phyloP scores from a whole-genome alignment of 1,140 invertebrate genomes.

The Atta colombica region DNA sequence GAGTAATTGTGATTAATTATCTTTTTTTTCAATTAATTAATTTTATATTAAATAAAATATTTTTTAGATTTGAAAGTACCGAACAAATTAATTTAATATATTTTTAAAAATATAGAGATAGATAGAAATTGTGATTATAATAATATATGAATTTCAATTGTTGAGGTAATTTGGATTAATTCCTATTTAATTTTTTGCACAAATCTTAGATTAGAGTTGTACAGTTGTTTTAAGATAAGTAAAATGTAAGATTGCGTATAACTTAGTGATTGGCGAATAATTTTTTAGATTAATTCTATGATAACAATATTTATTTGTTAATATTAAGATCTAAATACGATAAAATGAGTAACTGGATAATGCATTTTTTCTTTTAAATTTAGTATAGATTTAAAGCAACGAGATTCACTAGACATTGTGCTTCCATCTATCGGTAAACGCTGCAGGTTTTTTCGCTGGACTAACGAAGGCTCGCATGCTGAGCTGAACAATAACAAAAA shows the following conservation, averaged over 20 bases:
- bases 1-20: background rate
- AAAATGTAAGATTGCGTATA: background rate
- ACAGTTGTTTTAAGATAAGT: background rate
- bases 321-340: background rate
- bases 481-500: background rate
- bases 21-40: background rate
- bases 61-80: background rate
- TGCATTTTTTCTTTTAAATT: background rate
- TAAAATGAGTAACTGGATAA: background rate
- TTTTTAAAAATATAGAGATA: background rate
- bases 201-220: background rate
- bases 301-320: background rate
- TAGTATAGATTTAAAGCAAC: background rate
- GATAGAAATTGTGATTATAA: background rate
- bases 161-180: background rate
- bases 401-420: conserved; percentile 68
- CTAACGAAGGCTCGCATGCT: background rate
- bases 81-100: background rate
- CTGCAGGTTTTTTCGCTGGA: conserved; percentile 61
- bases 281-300: background rate
- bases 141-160: background rate
- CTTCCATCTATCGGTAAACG: conserved; percentile 75
- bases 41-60: background rate
- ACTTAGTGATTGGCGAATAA: background rate
- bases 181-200: background rate